Evolutionary conservation across 2,888 invertebrate genomes (phyloP).

Genomic region (Apeira syringaria): DNA sequence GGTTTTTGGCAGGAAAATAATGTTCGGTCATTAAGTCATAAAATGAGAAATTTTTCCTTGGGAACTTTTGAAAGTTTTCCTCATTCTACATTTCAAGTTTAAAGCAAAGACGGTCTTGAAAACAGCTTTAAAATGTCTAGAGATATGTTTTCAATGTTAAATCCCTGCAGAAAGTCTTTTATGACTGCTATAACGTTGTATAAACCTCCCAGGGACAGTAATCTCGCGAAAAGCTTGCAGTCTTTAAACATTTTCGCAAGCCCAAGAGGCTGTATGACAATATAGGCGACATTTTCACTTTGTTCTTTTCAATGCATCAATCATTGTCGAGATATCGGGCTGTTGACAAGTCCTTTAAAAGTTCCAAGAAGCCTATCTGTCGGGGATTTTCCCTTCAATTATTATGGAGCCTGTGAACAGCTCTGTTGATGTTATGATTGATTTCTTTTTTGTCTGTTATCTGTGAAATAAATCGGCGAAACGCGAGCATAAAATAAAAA

Average conservation of each 20-base stretch:
- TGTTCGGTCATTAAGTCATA: slow-evolving; percentile 31
- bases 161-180: slow-evolving; percentile 16
- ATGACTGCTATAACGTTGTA: slow-evolving; percentile 17
- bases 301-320: slow-evolving; percentile 49
- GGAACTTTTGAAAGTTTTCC: slow-evolving; percentile 21
- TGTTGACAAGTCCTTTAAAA: slow-evolving; percentile 50
- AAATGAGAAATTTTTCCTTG: slow-evolving; percentile 28
- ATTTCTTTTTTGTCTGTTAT: slow-evolving; percentile 37
- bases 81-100: slow-evolving; percentile 14
- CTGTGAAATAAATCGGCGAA: slow-evolving; percentile 31
- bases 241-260: slow-evolving; percentile 5
- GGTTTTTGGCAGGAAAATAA: slow-evolving; percentile 36
- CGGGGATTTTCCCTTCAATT: slow-evolving; percentile 51
- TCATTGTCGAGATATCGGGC: slow-evolving; percentile 44
- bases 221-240: slow-evolving; percentile 6
- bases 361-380: slow-evolving; percentile 44
- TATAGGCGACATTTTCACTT: slow-evolving; percentile 45
- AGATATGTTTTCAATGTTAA: slow-evolving; percentile 27
- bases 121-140: slow-evolving; percentile 18
- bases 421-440: slow-evolving; percentile 46
- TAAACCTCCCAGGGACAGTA: slow-evolving; percentile 18
- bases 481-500: slow-evolving; percentile 30
- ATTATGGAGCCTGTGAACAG: slow-evolving; percentile 36
- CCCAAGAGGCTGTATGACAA: slow-evolving; percentile 20
- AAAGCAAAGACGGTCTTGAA: slow-evolving; percentile 6